Conservation (phyloP, 1,140 invertebrate genomes). For the Goniozus legneri region DNA sequence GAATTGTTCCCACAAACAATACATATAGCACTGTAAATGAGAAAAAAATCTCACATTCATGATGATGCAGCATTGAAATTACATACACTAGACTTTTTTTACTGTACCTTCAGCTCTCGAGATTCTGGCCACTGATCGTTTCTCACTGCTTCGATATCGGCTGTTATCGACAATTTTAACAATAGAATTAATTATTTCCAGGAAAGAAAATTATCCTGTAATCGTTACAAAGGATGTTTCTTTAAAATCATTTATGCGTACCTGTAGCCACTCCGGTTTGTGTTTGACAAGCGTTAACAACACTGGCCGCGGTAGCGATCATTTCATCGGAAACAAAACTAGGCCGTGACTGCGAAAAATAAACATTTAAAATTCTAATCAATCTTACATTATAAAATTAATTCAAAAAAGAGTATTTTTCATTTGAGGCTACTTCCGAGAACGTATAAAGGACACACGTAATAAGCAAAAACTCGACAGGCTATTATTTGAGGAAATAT, state of each 20-base stretch:
- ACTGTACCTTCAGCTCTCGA: slow-evolving; percentile 36
- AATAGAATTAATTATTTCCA: slow-evolving; percentile 10
- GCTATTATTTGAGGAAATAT: too few species aligned
- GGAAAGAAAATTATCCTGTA: not conserved
- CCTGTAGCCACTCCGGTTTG: slow-evolving; percentile 42
- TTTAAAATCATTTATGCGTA: slow-evolving; percentile 16
- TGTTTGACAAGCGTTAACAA: slow-evolving; percentile 45
- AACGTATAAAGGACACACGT: not conserved
- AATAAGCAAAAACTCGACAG: not conserved
- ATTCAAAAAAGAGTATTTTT: not conserved
- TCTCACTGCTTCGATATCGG: slow-evolving; percentile 43
- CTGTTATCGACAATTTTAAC: too few species aligned
- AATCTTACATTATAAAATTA: not conserved
- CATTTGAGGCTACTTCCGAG: too few species aligned
- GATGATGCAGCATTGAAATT: too few species aligned
- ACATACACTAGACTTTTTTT: too few species aligned
- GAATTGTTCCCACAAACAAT: slow-evolving; percentile 46
- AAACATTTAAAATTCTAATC: not conserved
- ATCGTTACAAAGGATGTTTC: not conserved
- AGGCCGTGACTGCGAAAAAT: slow-evolving; percentile 33
- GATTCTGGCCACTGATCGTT: slow-evolving; percentile 39
- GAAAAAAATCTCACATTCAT: slow-evolving; percentile 1
- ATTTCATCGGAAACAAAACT: slow-evolving; percentile 46
- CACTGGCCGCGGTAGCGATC: slow-evolving; percentile 39
- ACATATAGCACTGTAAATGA: slow-evolving; percentile 43